Base-by-base conservation (phyloP, 1,140 invertebrate species). In the Brachionus asplanchnoidis region DNA sequence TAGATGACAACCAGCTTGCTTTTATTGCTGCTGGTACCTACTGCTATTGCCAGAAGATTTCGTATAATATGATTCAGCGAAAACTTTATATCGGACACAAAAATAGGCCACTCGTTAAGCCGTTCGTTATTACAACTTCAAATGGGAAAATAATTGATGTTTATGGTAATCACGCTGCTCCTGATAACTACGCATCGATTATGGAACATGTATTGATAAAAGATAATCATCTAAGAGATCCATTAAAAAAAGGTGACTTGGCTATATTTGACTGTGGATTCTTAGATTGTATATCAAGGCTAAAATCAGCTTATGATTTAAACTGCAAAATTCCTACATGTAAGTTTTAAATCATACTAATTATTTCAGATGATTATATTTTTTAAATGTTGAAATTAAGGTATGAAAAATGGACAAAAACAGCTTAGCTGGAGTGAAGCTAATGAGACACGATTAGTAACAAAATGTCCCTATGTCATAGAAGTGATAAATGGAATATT, bases 131-230 rank as follows among this genome's bases (percentile, higher is more conserved):
- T 2, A 46, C 44, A 46, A 46, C 44, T 46, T 46, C 44, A 46
- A 46, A 46, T 46, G 44, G 44, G 44, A 46, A 11, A 14, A 14
- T 14, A 46, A 46, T 46, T 14, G 14, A 9, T 9, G 9, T 46
- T 9, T n/a, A n/a, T n/a, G n/a, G n/a, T n/a, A n/a, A n/a, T n/a
- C n/a, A n/a, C n/a, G n/a, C n/a, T n/a, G n/a, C 44, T 20, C 2
- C 56, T 60, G 56, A 60, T 60, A 60, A 60, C 56, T 2, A 60
- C 56, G 56, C 56, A 60, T 60, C 56, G 56, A 60, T 20, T 60
- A 60, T 60, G 56, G 56, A 60, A 60, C 56, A 60, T 60, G 56
- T 60, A 60, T 60, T 60, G 56, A 60, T 60, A 60, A 60, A 60
- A 60, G 56, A 60, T 60, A 28, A 28, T 28, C 28, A 28, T 28